Conservation (phyloP, 2,113 vertebrate genomes). For the Onychostoma macrolepis region DNA sequence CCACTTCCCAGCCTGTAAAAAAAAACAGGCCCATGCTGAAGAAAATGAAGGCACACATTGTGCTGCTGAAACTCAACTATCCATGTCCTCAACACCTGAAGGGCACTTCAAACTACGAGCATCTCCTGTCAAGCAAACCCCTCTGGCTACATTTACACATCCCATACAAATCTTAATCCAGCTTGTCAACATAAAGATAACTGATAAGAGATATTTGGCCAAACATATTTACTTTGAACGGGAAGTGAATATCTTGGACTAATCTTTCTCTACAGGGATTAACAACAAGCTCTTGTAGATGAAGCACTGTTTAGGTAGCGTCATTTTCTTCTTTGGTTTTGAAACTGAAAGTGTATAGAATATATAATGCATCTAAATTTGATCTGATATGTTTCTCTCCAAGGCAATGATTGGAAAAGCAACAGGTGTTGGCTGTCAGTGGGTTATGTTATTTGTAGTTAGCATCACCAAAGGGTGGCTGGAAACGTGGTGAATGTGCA, state of each 20-base stretch:
- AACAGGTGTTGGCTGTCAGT: neutral
- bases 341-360: constrained; percentile 22
- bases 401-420: constrained; percentile 8
- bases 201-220: neutral
- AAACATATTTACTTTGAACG: neutral
- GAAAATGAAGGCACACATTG: constrained; percentile 64
- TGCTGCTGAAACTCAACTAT: constrained; percentile 44
- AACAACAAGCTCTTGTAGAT: neutral
- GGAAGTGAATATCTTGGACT: neutral
- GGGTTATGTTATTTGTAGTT: constrained; percentile 4
- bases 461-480: neutral
- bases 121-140: neutral
- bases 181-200: neutral
- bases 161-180: neutral
- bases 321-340: constrained; percentile 39
- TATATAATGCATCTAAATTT: constrained; percentile 18
- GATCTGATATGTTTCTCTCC: constrained; percentile 17
- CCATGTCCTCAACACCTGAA: constrained; percentile 19
- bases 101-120: neutral
- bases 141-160: constrained; percentile 20
- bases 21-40: neutral
- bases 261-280: neutral
- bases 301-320: neutral
- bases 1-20: neutral
- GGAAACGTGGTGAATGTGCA: constrained; percentile 1